Evolutionary conservation across 2,888 invertebrate genomes (phyloP), one percentile per base, ranked within the genome.

Genomic region (Coecobrya sp.): DNA sequence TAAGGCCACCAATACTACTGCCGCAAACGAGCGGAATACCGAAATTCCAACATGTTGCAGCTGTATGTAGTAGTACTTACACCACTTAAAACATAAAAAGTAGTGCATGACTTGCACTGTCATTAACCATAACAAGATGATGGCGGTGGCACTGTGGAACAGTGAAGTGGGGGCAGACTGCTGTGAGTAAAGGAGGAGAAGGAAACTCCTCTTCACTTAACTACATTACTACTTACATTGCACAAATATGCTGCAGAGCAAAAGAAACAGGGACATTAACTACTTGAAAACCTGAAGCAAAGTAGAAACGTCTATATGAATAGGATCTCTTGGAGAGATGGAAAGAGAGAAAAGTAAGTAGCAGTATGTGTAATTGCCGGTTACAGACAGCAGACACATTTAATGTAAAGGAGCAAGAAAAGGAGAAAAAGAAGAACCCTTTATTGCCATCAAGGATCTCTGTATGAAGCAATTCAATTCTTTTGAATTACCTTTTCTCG

Each of bases 381-480:
- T 52, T 49, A 65, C 52, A 70, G 68, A 16, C 65, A 79, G 27
- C 70, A 30, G 27, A 42, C 27, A 62, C 79, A 73, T 88, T 86
- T 79, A 70, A 45, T 73, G 42, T 68, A 19, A 55, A 36, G 27
- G 55, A 42, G 45, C 16, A 82, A 25, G 82, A 45, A 59, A 22
- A 42, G 45, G 81, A 49, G 25, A 49, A 79, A 55, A 84, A 73
- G 65, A 16, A 70, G 55, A 90, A 73, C 86, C 91, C 86, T 79
- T 91, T 84, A 86, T 86, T 86, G 91, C 91, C 91, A 79, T 91
- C 86, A 91, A 86, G 91, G 76, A 27, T 86, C 79, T 45, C 81
- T 27, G 79, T 76, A 81, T 79, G 86, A 91, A 79, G 91, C 91
- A 91, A 91, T 91, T 91, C 91, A 91, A 91, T 91, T 91, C 91